Conservation (phyloP, 2,888 invertebrate species). For the Dusona sp. region DNA sequence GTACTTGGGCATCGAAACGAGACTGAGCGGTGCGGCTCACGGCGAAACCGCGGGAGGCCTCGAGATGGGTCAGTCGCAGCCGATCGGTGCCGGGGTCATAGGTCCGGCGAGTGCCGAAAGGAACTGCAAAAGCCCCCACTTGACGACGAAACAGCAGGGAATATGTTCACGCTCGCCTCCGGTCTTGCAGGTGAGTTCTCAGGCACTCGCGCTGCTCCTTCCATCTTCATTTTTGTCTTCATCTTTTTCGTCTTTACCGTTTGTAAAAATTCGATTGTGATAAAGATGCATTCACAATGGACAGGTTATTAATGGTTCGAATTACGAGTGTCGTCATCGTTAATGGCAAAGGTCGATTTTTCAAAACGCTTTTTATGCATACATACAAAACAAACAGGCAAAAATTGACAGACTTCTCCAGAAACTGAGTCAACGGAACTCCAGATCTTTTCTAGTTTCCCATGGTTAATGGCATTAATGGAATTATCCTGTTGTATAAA, state of each 20-base stretch:
- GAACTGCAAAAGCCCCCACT: constrained; percentile 82
- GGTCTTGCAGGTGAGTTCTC: constrained; percentile 80
- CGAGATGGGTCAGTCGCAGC: constrained; percentile 77
- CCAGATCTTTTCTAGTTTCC: not conserved
- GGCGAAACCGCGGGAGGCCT: constrained; percentile 76
- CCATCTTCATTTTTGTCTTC: constrained; percentile 24
- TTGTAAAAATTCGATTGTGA: constrained; percentile 11
- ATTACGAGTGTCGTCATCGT: not conserved
- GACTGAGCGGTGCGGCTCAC: constrained; percentile 72
- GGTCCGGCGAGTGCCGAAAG: constrained; percentile 83
- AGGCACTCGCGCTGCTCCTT: constrained; percentile 29
- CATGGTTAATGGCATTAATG: not conserved
- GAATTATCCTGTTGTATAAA: not conserved
- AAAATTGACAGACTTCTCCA: not conserved
- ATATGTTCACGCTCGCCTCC: constrained; percentile 83
- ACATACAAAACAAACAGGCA: not conserved
- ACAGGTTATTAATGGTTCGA: not conserved
- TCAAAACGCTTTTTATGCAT: not conserved
- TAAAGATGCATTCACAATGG: constrained; percentile 51
- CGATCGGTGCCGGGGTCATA: constrained; percentile 82
- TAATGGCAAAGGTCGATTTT: not conserved
- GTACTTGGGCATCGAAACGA: constrained; percentile 82
- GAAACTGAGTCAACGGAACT: no score
- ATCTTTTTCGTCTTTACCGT: constrained; percentile 30
- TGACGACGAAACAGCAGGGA: constrained; percentile 82